Base-by-base conservation (phyloP, 2,113 vertebrate species). In the Coptodon bakossiorum region DNA sequence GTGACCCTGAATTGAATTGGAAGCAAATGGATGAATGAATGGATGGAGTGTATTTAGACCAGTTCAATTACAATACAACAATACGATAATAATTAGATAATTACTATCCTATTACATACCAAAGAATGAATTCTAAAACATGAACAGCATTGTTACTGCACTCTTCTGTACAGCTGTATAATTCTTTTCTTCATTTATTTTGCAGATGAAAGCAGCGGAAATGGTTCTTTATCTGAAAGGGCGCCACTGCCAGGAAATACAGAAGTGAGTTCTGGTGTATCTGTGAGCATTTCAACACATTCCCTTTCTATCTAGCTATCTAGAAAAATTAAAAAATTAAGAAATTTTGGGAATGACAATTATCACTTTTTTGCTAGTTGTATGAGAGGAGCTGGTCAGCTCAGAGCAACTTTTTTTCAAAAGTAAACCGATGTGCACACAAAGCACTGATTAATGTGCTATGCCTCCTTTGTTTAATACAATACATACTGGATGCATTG, bases 131-230 rank as follows among this genome's bases (percentile, higher is more conserved):
- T 50, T 78, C 16, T 50, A 19, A 50, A 50, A 50, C 6, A 78
- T 50, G 24, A 50, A 31, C 16, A 50, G 9, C 27, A 31, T 48
- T 48, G 43, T 48, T 76, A 76, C 24, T 29, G 14, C 6, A 29
- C 14, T 48, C 43, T 12, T 76, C 9, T 29, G 3, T 48, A 29
- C 40, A 29, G 16, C 6, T 76, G 24, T 19, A 50, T 50, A 52
- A 61, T 48, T 11, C 10, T 43, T 10, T 34, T 31, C 3, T 48
- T 78, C 5, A 27, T 73, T 36, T 48, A 19, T 82, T 92, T 79
- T 89, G 29, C 93, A 97, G 96, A 95, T 83, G 95, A 96, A 83
- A 95, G 91, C 86, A 93, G 93, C 66, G 96, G 95, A 54, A 91
- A 91, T 71, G 91, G 91, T 71, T 90, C 91, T 24, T 80, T 85